Percentiles rank a stretch among this genome's conserved stretches.
Conservation (phyloP, 2,888 invertebrate species). For the Cerastis leucographa region DNA sequence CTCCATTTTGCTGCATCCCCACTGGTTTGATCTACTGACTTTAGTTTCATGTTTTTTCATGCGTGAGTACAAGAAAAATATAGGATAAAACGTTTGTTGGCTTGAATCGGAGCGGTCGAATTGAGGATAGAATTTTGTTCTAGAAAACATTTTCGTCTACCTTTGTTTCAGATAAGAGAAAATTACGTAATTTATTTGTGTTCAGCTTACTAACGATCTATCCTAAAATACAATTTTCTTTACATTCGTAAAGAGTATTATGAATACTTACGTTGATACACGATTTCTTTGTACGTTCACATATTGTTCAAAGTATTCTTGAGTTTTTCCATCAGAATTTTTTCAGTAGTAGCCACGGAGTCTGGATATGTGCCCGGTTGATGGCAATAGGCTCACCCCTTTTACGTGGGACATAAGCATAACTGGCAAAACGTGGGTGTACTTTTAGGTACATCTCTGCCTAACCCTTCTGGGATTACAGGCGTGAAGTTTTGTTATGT, state of each 20-base stretch:
- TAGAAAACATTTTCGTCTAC: conserved; percentile 10
- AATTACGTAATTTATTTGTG: not conserved
- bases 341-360: too few relatives aligned
- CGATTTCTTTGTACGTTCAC: not conserved
- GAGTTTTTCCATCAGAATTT: too few relatives aligned
- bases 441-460: too few relatives aligned
- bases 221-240: not conserved
- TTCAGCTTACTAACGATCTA: not conserved
- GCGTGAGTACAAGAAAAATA: conserved; percentile 50
- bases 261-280: not conserved
- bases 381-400: too few relatives aligned
- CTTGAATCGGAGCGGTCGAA: conserved; percentile 4
- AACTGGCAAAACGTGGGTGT: too few relatives aligned
- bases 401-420: too few relatives aligned
- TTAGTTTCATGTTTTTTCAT: conserved; percentile 53
- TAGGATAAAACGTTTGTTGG: conserved; percentile 33
- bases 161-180: not conserved
- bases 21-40: conserved; percentile 64
- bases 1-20: conserved; percentile 64
- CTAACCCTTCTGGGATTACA: too few relatives aligned
- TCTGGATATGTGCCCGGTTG: too few relatives aligned
- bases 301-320: too few relatives aligned
- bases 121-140: conserved; percentile 10
- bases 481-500: too few relatives aligned
- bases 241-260: not conserved